Percentiles rank a stretch among this genome's conserved stretches.
These are phyloP conservation scores for Drosophila erecta DNA, from an alignment of 1,140 invertebrate species.

Conservation along the genomic window DNA sequence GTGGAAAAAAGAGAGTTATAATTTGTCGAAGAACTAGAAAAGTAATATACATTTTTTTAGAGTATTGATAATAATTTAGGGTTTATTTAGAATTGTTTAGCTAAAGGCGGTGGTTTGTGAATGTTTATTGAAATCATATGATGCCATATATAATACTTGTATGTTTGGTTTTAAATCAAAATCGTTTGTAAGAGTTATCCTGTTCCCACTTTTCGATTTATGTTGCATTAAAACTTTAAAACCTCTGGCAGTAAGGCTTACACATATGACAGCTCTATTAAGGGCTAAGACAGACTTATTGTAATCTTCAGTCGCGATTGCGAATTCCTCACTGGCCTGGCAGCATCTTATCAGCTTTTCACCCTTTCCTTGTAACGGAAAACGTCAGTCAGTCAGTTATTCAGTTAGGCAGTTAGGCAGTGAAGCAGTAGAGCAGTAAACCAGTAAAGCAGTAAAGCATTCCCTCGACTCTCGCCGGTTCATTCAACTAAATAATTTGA, in stretches of 20 bases:
- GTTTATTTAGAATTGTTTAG: no score
- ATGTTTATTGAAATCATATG: neutral
- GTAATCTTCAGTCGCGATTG: constrained; percentile 13
- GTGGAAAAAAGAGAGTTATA: no score
- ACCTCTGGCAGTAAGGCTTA: neutral
- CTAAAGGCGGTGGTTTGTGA: no score
- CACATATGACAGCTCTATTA: neutral
- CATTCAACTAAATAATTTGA: constrained; percentile 84
- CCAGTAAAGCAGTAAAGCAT: constrained; percentile 1
- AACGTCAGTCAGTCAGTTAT: constrained; percentile 57
- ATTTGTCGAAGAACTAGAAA: no score
- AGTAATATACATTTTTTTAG: no score
- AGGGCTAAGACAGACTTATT: neutral
- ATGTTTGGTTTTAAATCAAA: no score
- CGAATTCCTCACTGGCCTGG: constrained; percentile 1
- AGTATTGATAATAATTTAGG: no score
- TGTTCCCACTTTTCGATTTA: neutral
- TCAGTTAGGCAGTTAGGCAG: constrained; percentile 41
- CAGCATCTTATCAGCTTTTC: constrained; percentile 47
- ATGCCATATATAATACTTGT: no score
- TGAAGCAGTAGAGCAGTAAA: constrained; percentile 10
- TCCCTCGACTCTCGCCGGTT: constrained; percentile 81
- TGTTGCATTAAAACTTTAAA: neutral
- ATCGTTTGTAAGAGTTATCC: no score
- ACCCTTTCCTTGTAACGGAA: constrained; percentile 71